Base-by-base conservation (phyloP, 2,113 vertebrate species). In the Prolemur simus region DNA sequence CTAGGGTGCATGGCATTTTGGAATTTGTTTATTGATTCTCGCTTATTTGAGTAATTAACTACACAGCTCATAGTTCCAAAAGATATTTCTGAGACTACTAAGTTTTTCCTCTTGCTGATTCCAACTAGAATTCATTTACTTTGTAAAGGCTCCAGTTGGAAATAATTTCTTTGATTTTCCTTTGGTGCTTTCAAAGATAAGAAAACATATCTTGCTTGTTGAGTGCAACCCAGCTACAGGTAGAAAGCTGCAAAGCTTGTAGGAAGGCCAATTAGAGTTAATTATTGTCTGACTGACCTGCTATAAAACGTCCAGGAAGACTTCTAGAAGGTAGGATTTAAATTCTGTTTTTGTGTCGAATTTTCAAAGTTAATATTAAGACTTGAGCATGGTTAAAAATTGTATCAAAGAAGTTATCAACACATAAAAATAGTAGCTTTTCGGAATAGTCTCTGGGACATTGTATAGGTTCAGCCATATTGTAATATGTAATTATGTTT, bases 161-260 rank as follows among this genome's bases (percentile, higher is more conserved):
- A 96, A 64, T 94, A 66, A 96, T 93, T 81, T 95, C 66, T 94
- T 94, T 96, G 47, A 89, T 91, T 96, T 93, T 92, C 66, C 85
- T 96, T 97, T 96, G 95, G 96, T 98, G 69, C 92, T 95, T 96
- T 96, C 77, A 96, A 94, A 97, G 89, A 87, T 89, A 88, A 66
- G 39, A 73, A 96, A 94, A 96, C 71, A 71, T 94, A 86, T 87
- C 95, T 96, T 89, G 69, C 84, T 64, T 94, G 96, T 84, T 89
- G 80, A 96, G 81, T 94, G 83, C 74, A 71, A 60, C 54, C 96
- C 49, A 34, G 45, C 66, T 94, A n/a, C 78, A 96, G 93, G 78
- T 95, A 90, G 96, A 92, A 27, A 96, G 78, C 71, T 86, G 29
- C 27, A 39, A 87, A 88, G 71, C 74, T 96, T 87, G 58, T 74